phyloP scores from a whole-genome alignment of 2,797 vertebrate species.

The Rhynchonycteris naso region DNA sequence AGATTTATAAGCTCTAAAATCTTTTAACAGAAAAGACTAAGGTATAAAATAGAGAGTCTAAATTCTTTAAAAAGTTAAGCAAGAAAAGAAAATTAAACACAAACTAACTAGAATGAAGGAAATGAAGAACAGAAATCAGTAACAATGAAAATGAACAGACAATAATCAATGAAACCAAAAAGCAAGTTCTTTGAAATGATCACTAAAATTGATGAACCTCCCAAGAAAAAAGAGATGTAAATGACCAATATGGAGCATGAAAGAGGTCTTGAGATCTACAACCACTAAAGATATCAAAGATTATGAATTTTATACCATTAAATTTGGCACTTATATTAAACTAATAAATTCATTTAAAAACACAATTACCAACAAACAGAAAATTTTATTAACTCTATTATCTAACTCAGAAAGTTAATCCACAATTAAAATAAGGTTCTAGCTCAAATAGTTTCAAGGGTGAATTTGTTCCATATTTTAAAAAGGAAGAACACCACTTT shows the following conservation, averaged over 20 bases:
- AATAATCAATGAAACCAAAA: background rate
- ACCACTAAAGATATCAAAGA: background rate
- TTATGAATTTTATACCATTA: background rate
- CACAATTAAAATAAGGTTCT: background rate
- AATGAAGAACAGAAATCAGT: background rate
- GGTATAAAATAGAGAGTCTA: background rate
- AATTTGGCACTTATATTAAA: background rate
- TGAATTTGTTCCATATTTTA: background rate
- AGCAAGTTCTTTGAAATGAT: background rate
- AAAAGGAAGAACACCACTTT: background rate
- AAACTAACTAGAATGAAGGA: background rate
- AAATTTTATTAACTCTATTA: background rate
- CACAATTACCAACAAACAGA: background rate
- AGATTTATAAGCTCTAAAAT: background rate
- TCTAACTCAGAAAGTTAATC: background rate
- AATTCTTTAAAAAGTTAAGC: background rate
- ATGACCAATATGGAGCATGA: background rate
- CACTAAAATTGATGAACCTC: background rate
- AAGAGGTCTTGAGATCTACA: background rate
- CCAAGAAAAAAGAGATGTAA: background rate
- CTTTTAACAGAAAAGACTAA: background rate
- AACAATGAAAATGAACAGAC: background rate
- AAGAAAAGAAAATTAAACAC: background rate
- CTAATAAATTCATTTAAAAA: background rate
- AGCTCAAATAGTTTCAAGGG: background rate